Conservation (phyloP, 2,797 vertebrate species). For the Scleropages formosus region DNA sequence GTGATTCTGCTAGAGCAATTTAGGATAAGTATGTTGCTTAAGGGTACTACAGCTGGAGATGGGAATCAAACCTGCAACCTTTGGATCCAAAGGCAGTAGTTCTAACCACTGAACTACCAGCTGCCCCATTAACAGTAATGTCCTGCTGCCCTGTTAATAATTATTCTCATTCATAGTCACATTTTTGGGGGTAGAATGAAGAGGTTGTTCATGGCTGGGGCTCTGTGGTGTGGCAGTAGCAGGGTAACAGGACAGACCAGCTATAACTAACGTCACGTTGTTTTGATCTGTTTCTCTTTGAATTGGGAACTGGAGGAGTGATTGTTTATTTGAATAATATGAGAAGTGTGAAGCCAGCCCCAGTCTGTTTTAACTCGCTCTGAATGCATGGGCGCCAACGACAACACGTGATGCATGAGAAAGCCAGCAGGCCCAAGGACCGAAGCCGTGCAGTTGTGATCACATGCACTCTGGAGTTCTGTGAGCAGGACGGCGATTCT, state of each 20-base stretch:
- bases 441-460: not conserved
- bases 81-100: too few species aligned
- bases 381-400: not conserved
- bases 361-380: not conserved
- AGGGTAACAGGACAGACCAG: not conserved
- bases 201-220: too few species aligned
- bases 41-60: too few species aligned
- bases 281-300: constrained; percentile 3
- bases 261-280: not conserved
- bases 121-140: too few species aligned
- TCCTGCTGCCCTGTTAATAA: too few species aligned
- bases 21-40: too few species aligned
- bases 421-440: not conserved
- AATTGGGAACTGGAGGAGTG: not conserved
- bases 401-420: not conserved
- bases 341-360: not conserved
- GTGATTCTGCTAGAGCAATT: too few species aligned
- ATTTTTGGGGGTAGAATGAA: not conserved
- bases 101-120: too few species aligned
- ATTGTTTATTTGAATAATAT: constrained; percentile 14
- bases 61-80: too few species aligned
- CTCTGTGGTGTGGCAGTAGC: too few species aligned
- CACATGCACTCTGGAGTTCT: not conserved
- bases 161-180: too few species aligned
- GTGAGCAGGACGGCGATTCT: too few species aligned